Evolutionary conservation across 2,797 vertebrate genomes (phyloP), one percentile per base, ranked within the genome.

Genomic region (Sebastes nivosus): DNA sequence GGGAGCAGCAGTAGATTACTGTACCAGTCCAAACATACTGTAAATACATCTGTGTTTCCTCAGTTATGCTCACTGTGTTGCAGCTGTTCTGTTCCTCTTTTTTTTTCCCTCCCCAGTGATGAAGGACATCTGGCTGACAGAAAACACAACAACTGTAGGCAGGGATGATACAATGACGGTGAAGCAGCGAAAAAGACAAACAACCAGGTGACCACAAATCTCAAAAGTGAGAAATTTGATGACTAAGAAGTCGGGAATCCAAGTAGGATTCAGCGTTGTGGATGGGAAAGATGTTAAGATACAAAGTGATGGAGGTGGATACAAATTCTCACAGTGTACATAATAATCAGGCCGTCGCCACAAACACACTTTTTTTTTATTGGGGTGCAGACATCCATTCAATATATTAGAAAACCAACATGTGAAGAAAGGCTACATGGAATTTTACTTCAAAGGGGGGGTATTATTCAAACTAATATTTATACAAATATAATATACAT

Each of bases 401-500:
- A 93, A 96, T 96, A 96, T 96, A 96, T 96, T 95, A 96, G 94
- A 95, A 95, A 96, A 96, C 91, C 88, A 95, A 95, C 88, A 94
- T 94, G 95, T 95, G 94, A 92, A 90, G 90, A 90, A 90, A 92
- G 89, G 88, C 89, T 94, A 94, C 83, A 94, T 93, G 89, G 90
- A 82, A 88, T 89, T 94, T 91, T 81, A 94, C 87, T 94, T 94
- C 86, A 93, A 84, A 78, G 86, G 82, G 82, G 82, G 90, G 81
- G 84, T 91, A 95, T 87, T 91, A 85, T 89, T 94, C 88, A 92
- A 90, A 93, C 87, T 93, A 93, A 89, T 95, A 94, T 93, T 95
- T 95, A 91, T 95, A 95, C 93, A 96, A 90, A 93, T 89, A 79
- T 88, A 94, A 92, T 94, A 94, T 93, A 95, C 94, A 94, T 87